Percentiles rank a stretch among this genome's conserved stretches.
phyloP scores from a whole-genome alignment of 2,888 invertebrate species.

The Mythimna vitellina region DNA sequence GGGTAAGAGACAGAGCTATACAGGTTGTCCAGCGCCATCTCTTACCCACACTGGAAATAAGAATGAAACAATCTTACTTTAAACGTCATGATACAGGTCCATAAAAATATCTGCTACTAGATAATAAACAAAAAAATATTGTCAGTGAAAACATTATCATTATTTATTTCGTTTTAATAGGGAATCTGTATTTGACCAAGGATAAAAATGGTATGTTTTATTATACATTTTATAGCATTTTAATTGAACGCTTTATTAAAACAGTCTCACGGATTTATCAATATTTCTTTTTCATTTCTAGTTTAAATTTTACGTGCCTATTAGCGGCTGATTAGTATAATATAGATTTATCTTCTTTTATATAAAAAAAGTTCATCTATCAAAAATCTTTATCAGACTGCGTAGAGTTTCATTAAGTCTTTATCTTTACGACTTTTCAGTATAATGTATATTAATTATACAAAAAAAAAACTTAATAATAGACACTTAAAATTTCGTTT shows the following conservation, averaged over 20 bases:
- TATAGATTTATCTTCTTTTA: slow-evolving; percentile 57
- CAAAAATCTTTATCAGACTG: slow-evolving; percentile 61
- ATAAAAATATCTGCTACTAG: slow-evolving; percentile 8
- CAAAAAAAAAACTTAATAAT: slow-evolving; percentile 41
- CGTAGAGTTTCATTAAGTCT: slow-evolving; percentile 51
- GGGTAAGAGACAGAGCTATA: too few species aligned
- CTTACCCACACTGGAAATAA: too few species aligned
- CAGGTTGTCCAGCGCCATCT: too few species aligned
- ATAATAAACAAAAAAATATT: not conserved
- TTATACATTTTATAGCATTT: slow-evolving; percentile 50
- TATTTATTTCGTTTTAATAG: slow-evolving; percentile 23
- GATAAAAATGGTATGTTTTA: slow-evolving; percentile 33
- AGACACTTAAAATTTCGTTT: slow-evolving; percentile 42
- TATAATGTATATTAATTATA: slow-evolving; percentile 51
- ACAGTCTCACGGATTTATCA: slow-evolving; percentile 47
- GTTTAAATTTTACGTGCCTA: slow-evolving; percentile 54
- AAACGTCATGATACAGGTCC: too few species aligned
- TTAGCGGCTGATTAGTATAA: slow-evolving; percentile 59
- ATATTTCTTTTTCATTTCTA: slow-evolving; percentile 39
- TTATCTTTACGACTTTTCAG: slow-evolving; percentile 62
- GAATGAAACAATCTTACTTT: too few species aligned
- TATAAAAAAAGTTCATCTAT: slow-evolving; percentile 60
- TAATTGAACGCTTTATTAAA: slow-evolving; percentile 59
- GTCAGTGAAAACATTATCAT: slow-evolving; percentile 3
- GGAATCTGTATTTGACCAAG: slow-evolving; percentile 42